Evolutionary conservation across 1,140 invertebrate species (phyloP).

Genomic region (Paraescarpia echinospica): DNA sequence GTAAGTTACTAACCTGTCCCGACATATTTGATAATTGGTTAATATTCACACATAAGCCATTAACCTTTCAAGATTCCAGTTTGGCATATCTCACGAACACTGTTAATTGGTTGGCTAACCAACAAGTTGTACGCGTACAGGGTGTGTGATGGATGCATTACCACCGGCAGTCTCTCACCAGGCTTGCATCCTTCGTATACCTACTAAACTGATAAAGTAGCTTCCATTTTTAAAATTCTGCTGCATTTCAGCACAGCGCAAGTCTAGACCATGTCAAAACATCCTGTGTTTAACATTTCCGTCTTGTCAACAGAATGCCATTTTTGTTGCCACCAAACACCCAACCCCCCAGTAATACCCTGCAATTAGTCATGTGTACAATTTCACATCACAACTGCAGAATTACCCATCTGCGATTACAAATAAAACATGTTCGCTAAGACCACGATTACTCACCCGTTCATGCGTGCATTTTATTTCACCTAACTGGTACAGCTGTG

Average conservation of each 20-base stretch:
- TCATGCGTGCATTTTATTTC: not conserved
- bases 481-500: not conserved
- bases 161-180: not conserved
- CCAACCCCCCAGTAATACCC: not conserved
- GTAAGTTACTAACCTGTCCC: too few relatives aligned
- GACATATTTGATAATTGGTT: too few relatives aligned
- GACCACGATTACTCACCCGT: not conserved
- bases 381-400: not conserved
- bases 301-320: not conserved
- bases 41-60: too few relatives aligned
- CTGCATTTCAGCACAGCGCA: not conserved
- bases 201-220: not conserved
- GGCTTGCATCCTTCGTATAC: not conserved
- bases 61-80: too few relatives aligned
- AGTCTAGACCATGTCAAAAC: not conserved
- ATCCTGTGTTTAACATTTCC: not conserved
- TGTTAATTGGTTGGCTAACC: not conserved
- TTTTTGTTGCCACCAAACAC: not conserved
- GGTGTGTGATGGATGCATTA: not conserved
- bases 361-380: not conserved
- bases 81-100: not conserved
- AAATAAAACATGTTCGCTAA: not conserved
- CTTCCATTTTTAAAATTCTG: not conserved
- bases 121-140: not conserved
- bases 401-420: not conserved